A percentile compares a stretch with the other conserved stretches of the same genome.
Evolutionary conservation across 2,113 vertebrate species (phyloP).

Genomic region (Macroglossus sobrinus): DNA sequence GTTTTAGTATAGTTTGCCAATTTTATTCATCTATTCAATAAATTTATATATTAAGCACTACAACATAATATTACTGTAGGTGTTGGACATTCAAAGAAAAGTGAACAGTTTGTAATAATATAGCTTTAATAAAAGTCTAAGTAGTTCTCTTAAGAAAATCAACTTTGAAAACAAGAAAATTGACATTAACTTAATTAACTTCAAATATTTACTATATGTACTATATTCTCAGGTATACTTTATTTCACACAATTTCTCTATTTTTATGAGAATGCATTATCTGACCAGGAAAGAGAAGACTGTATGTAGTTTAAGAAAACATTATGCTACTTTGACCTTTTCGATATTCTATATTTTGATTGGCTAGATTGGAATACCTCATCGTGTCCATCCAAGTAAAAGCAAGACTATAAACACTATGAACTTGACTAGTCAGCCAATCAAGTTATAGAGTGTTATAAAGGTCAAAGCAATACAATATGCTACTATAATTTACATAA

Average conservation of each 20-base stretch:
- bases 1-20: neutral
- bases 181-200: neutral
- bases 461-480: conserved; percentile 74
- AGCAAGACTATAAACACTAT: conserved; percentile 53
- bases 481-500: conserved; percentile 64
- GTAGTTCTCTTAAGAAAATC: neutral
- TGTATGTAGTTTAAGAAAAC: conserved; percentile 33
- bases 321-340: conserved; percentile 62
- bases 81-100: neutral
- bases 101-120: neutral
- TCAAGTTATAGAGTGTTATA: conserved; percentile 69
- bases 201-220: conserved; percentile 1
- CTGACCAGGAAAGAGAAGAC: neutral
- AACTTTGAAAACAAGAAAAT: neutral
- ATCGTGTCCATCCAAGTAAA: conserved; percentile 51
- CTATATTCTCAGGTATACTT: neutral
- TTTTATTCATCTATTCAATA: neutral
- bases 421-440: conserved; percentile 62
- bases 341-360: conserved; percentile 16
- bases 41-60: neutral
- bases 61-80: neutral
- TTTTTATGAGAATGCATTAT: conserved; percentile 31
- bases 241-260: conserved; percentile 4
- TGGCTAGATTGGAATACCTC: conserved; percentile 43
- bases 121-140: neutral